Percentiles rank a stretch among this genome's conserved stretches.
Conservation (phyloP, 1,140 invertebrate genomes). For the Alviniconcha marisindica region DNA sequence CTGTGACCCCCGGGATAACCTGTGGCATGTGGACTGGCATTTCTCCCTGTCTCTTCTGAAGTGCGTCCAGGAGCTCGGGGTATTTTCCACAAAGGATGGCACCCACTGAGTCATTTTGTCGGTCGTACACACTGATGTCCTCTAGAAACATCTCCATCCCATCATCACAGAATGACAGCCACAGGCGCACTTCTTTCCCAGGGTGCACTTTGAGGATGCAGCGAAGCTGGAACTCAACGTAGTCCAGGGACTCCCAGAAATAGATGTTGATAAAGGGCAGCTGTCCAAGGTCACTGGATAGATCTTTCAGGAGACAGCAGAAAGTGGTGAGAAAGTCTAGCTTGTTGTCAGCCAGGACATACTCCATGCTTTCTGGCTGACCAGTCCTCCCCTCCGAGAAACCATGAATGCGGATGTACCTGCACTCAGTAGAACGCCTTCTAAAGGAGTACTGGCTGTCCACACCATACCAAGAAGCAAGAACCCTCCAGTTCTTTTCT, state of each 20-base stretch:
- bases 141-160: slow-evolving; percentile 31
- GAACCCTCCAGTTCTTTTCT: slow-evolving; percentile 38
- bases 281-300: background rate
- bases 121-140: background rate
- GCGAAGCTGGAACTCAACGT: slow-evolving; percentile 35
- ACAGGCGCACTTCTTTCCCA: slow-evolving; percentile 5
- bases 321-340: slow-evolving; percentile 32
- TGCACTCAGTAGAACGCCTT: background rate
- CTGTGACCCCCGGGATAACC: too few species aligned
- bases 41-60: slow-evolving; percentile 34
- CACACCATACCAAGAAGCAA: slow-evolving; percentile 39
- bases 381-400: background rate
- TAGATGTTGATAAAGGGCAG: slow-evolving; percentile 30
- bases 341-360: slow-evolving; percentile 40
- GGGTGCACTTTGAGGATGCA: slow-evolving; percentile 18
- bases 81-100: slow-evolving; percentile 3
- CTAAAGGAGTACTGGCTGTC: slow-evolving; percentile 24
- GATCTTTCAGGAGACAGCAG: slow-evolving; percentile 31
- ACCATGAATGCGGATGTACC: slow-evolving; percentile 20
- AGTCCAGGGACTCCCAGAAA: slow-evolving; percentile 39
- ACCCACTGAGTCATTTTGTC: background rate
- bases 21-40: background rate
- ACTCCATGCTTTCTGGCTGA: background rate
- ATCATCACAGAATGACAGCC: slow-evolving; percentile 21
- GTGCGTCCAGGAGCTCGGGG: slow-evolving; percentile 16